Base-by-base conservation (phyloP, 2,113 vertebrate genomes). In the Mola mola region DNA sequence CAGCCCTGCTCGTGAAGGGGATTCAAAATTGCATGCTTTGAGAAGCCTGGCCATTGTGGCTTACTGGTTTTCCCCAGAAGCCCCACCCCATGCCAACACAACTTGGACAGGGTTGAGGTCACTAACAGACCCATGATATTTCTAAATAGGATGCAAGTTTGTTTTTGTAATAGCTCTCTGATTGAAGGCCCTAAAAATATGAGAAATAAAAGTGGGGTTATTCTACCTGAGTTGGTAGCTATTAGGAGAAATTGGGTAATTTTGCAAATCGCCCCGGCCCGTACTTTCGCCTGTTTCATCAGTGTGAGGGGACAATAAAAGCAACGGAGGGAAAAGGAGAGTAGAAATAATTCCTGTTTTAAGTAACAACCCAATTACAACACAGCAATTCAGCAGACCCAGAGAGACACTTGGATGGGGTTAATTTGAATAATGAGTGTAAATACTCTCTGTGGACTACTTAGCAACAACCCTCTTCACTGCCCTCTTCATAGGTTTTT, bases 341-440 rank as follows among this genome's bases (percentile, higher is more conserved):
- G 43, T 25, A 43, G 44, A 72, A 73, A 79, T 73, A 66, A 76
- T 66, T 62, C 28, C 42, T 71, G 59, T 72, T 83, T 87, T 63
- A 83, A 80, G 57, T 75, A 80, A 75, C 71, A 77, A 75, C 64
- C 78, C 68, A 77, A 79, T 75, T 75, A 58, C 69, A 66, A 61
- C 44, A 29, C 46, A 78, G 61, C 26, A 59, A 66, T 58, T 57
- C 48, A 71, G 40, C 29, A 62, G 60, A 74, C 69, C 78, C 73
- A 71, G 50, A 62, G 77, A 84, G 75, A 82, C 77, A 85, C 75
- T 82, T 87, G 72, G 46, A 60, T 48, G 16, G 64, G 79, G 82
- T 75, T 81, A 76, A 84, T 89, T 88, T 90, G 78, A 84, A 86
- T 88, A 87, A 89, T 79, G 76, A 84, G 70, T 66, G 55, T 83